These are phyloP conservation scores for Lepisosteus oculatus DNA, from an alignment of 2,113 vertebrate genomes.

Conservation along the genomic window DNA sequence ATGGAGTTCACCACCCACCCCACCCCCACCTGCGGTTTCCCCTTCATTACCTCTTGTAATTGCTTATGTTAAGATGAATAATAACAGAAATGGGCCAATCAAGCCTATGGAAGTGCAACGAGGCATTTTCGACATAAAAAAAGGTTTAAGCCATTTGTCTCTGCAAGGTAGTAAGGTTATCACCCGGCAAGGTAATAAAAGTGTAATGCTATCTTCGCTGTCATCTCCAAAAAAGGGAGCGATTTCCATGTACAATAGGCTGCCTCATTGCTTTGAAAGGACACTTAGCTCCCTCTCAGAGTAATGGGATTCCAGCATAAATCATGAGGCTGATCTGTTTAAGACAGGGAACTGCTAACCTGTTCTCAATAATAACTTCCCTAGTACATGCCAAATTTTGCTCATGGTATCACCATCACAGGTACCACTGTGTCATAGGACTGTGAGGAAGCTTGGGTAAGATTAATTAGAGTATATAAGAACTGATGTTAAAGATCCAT, in stretches of 20 bases:
- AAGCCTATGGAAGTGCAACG: neutral
- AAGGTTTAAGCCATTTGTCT: neutral
- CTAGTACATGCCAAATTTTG: too few species aligned
- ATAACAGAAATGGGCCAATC: neutral
- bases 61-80: neutral
- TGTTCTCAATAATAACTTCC: too few species aligned
- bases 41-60: neutral
- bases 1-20: too few species aligned
- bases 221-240: neutral
- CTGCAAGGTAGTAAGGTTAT: neutral
- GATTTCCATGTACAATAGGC: neutral
- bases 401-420: too few species aligned
- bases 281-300: neutral
- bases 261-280: neutral
- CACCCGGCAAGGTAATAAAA: neutral
- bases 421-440: too few species aligned
- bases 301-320: neutral
- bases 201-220: constrained; percentile 1
- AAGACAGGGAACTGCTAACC: too few species aligned
- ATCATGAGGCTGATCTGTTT: neutral
- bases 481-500: too few species aligned
- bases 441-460: too few species aligned
- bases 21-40: neutral
- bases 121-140: neutral
- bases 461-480: too few species aligned